Base-by-base conservation (phyloP, 2,888 invertebrate species). In the Apodemia mormo region DNA sequence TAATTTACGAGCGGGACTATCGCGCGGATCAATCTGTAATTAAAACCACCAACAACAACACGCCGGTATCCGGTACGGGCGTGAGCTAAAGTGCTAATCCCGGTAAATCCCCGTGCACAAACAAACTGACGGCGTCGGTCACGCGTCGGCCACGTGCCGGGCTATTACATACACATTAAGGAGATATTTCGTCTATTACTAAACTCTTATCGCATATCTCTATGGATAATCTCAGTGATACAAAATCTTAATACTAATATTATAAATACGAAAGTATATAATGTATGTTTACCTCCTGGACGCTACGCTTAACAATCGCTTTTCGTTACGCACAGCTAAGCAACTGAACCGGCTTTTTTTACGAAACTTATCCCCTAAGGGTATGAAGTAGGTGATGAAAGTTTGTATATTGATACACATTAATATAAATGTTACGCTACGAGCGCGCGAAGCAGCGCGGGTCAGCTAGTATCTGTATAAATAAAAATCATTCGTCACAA, bases 81-180 rank as follows among this genome's bases (percentile, higher is more conserved):
- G 82, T 76, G 76, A 77, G 75, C 81, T 82, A 87, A 87, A 91
- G 91, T 91, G 91, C 87, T 92, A 90, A 92, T 89, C 89, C 89
- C 81, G 83, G 85, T 88, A 82, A 85, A 81, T 81, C 82, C 80
- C 79, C 73, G 79, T 73, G 78, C 81, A 81, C 87, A 88, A 87
- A 89, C 86, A 88, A 78, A 75, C 73, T 73, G 76, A 79, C 77
- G 79, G 80, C 78, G 74, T 73, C 76, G 80, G 66, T 40, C 86
- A 86, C 88, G 84, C 82, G 85, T 67, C 82, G 73, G 84, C 64
- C 91, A 81, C 90, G 90, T 83, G 90, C 67, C 83, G 66, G 6
- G 71, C 86, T 79, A 90, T 91, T 89, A 89, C 86, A 82, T 82
- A 83, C 85, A 84, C 90, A 89, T 90, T 90, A 90, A 80, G 83